Evolutionary conservation across 2,888 invertebrate genomes (phyloP).

Genomic region (Protodeltote pygarga): DNA sequence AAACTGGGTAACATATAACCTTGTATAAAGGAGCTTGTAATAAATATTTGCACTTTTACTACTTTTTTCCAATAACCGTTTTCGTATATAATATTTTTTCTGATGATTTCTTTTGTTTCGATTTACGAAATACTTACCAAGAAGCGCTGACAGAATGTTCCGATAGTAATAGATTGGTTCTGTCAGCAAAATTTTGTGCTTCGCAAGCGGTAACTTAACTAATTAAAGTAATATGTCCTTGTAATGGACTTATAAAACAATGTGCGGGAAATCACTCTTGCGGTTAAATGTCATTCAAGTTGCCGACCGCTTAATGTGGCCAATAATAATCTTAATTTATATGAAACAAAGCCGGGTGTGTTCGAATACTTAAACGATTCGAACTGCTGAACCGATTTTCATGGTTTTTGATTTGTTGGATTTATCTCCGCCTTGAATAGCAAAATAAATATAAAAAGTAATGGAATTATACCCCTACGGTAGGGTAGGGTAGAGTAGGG

Average conservation of each 20-base stretch:
- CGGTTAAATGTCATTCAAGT: constrained; percentile 34
- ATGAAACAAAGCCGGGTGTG: too few relatives aligned
- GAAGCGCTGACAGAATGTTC: constrained; percentile 20
- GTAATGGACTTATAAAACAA: constrained; percentile 41
- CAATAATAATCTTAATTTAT: constrained; percentile 13
- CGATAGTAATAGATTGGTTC: constrained; percentile 19
- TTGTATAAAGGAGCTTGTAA: background rate
- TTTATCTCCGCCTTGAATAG: too few relatives aligned
- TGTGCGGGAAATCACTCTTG: constrained; percentile 36
- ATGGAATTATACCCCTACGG: too few relatives aligned
- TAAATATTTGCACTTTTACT: background rate
- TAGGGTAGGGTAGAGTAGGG: too few relatives aligned
- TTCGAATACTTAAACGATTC: too few relatives aligned
- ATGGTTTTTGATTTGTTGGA: too few relatives aligned
- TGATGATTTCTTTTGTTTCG: constrained; percentile 8
- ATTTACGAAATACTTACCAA: constrained; percentile 9
- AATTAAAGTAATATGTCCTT: constrained; percentile 32
- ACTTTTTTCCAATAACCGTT: constrained; percentile 1
- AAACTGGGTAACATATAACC: background rate
- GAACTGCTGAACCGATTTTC: too few relatives aligned
- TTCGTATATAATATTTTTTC: constrained; percentile 1
- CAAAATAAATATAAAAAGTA: too few relatives aligned
- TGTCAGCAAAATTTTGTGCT: constrained; percentile 8
- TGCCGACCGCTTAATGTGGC: constrained; percentile 4
- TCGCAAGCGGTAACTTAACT: constrained; percentile 16